phyloP scores from a whole-genome alignment of 1,140 invertebrate species.

The Lordiphosa clarofinis region DNA sequence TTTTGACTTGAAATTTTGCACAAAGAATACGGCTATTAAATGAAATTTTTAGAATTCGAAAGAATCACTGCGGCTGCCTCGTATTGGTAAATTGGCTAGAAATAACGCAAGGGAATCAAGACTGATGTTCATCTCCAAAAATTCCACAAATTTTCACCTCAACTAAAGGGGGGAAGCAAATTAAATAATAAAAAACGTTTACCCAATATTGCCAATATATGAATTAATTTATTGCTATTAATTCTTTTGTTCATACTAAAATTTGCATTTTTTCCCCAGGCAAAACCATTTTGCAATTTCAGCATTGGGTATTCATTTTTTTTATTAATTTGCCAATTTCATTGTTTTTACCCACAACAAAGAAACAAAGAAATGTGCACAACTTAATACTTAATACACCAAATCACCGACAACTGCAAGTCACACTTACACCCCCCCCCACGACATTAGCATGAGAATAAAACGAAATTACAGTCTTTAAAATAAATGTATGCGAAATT shows the following conservation, averaged over 20 bases:
- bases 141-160: too few species aligned
- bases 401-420: slow-evolving; percentile 35
- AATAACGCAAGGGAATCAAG: too few species aligned
- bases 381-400: slow-evolving; percentile 66
- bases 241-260: slow-evolving; percentile 36
- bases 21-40: too few species aligned
- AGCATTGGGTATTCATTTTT: too few species aligned
- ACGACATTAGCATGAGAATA: slow-evolving; percentile 70
- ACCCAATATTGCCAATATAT: background rate
- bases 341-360: slow-evolving; percentile 2
- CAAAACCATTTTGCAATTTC: slow-evolving; percentile 10
- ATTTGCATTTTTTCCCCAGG: slow-evolving; percentile 26
- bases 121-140: too few species aligned
- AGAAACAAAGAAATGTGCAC: slow-evolving; percentile 49
- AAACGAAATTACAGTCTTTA: slow-evolving; percentile 76
- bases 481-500: slow-evolving; percentile 76
- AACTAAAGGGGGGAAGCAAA: too few species aligned
- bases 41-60: too few species aligned
- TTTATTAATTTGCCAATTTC: slow-evolving; percentile 28
- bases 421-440: slow-evolving; percentile 13
- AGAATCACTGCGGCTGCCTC: too few species aligned
- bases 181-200: background rate
- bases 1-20: too few species aligned
- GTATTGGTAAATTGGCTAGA: too few species aligned
- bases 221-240: slow-evolving; percentile 62